Evolutionary conservation across 1,140 invertebrate genomes (phyloP), one percentile per base, ranked within the genome.

Genomic region (Sminthurides bifidus): DNA sequence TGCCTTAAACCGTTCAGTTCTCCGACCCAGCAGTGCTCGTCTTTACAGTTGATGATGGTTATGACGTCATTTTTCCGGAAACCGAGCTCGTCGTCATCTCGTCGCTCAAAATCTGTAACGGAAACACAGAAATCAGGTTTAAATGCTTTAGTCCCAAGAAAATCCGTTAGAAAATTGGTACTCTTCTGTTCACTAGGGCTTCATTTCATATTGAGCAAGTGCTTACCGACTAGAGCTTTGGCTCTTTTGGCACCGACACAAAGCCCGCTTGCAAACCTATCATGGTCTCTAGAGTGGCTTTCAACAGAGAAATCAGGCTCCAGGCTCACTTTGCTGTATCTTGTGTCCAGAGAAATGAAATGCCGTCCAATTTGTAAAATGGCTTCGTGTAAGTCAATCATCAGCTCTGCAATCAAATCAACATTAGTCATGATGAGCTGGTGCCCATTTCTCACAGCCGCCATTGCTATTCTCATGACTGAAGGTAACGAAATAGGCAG

Each of bases 1-100:
- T 68, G 79, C 80, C 95, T 70, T 30, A 96, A 71, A 2, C 95
- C 95, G 79, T 98, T 98, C 2, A 98, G 71, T 73, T 99, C 96
- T 44, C 96, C 96, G 59, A 98, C 84, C 96, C 96, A 99, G 71
- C 96, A 99, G 71, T 99, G 94, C 69, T 99, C 96, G 76, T 99
- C 96, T 70, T 92, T 92, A 68, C 93, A 91, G 67, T 89, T 95
- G 26, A 98, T 85, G 31, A 99, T 90, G 43, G 89, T 95, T 40
- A 98, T 96, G 17, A 98, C 91, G 73, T 98, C 93, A 78, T 97
- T 97, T 73, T 93, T 94, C 46, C 92, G 78, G 73, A 99, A 98
- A 27, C 94, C 94, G 24, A 99, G 74, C 74, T 99, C 96, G 75
- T 98, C 94, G 68, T 96, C 92, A 74, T 98, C 95, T 68, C 95